phyloP scores from a whole-genome alignment of 2,113 vertebrate species.

The Balaeniceps rex region DNA sequence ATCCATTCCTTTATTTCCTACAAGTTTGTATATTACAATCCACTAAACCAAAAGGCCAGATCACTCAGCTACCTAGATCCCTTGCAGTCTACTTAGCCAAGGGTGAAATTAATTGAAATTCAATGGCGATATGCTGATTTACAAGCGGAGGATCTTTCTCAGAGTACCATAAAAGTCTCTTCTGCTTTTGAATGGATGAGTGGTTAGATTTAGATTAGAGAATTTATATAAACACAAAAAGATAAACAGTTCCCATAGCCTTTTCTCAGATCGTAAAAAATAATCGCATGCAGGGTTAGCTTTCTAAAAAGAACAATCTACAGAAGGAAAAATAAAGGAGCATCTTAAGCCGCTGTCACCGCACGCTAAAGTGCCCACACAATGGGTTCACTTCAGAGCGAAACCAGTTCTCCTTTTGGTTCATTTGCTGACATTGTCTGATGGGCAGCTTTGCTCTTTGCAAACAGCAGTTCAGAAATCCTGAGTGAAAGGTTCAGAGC shows the following conservation, averaged over 20 bases:
- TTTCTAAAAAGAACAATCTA: not conserved
- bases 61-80: not conserved
- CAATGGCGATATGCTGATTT: not conserved
- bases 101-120: slow-evolving; percentile 49
- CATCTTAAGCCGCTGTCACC: slow-evolving; percentile 15
- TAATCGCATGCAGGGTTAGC: not conserved
- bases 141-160: not conserved
- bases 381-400: slow-evolving; percentile 40
- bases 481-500: slow-evolving; percentile 33
- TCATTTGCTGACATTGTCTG: slow-evolving; percentile 54
- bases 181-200: slow-evolving; percentile 22
- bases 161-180: not conserved
- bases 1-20: slow-evolving; percentile 5
- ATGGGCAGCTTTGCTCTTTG: slow-evolving; percentile 44
- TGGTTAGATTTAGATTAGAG: slow-evolving; percentile 30
- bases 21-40: not conserved
- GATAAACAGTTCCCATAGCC: slow-evolving; percentile 27
- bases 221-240: slow-evolving; percentile 27
- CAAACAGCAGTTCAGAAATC: slow-evolving; percentile 8
- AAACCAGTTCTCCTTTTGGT: slow-evolving; percentile 46
- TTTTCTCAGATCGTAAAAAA: slow-evolving; percentile 50
- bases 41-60: not conserved
- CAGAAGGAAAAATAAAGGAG: slow-evolving; percentile 40
- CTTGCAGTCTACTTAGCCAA: not conserved
- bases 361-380: not conserved